phyloP scores from a whole-genome alignment of 2,797 vertebrate genomes.

The Astyanax mexicanus region DNA sequence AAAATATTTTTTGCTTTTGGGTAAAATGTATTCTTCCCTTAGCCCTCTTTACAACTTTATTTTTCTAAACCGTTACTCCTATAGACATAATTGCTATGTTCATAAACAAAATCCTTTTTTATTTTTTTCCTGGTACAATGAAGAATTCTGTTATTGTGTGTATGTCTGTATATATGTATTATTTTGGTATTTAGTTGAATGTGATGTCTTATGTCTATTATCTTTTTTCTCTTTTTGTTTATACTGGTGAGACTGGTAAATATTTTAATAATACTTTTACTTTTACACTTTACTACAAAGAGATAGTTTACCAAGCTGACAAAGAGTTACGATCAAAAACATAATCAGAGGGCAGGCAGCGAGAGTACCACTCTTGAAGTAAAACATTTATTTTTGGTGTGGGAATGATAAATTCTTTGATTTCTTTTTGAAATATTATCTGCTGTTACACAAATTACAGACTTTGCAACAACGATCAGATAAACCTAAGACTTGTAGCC shows the following conservation, averaged over 20 bases:
- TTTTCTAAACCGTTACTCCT: neutral
- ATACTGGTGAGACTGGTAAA: neutral
- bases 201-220: neutral
- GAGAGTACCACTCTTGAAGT: neutral
- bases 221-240: neutral
- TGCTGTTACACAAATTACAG: neutral
- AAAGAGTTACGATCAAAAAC: neutral
- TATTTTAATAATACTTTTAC: neutral
- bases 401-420: neutral
- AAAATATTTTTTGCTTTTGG: neutral
- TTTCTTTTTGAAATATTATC: neutral
- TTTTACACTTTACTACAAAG: neutral
- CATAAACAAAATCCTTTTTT: neutral
- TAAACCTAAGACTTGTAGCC: conserved; percentile 33
- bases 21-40: neutral
- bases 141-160: conserved; percentile 2
- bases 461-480: neutral
- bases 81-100: neutral
- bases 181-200: neutral
- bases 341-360: neutral
- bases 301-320: conserved; percentile 6
- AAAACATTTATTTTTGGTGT: neutral
- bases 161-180: neutral
- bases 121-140: neutral
- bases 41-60: neutral